These are phyloP conservation scores for Chloroceryle amazona DNA, from an alignment of 2,797 vertebrate species.

Conservation along the genomic window DNA sequence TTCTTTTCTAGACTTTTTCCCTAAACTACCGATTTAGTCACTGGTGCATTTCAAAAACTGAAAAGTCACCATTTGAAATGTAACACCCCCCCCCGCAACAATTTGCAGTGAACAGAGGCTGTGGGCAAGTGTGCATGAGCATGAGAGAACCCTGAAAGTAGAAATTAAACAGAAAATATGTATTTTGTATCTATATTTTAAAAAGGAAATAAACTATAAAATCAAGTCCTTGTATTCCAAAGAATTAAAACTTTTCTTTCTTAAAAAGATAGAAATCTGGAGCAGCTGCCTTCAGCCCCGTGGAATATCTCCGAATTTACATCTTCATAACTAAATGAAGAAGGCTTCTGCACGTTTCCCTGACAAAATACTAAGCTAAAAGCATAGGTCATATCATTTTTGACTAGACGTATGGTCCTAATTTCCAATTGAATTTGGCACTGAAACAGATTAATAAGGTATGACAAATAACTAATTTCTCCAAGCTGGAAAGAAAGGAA, in stretches of 20 bases:
- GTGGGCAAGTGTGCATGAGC: background rate
- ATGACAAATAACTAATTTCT: slow-evolving; percentile 70
- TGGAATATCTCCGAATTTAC: background rate
- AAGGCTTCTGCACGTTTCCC: background rate
- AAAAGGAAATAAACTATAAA: background rate
- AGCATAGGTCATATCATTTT: slow-evolving; percentile 22
- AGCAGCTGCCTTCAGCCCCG: background rate
- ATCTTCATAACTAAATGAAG: background rate
- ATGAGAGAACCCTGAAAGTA: background rate
- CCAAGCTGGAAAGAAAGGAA: slow-evolving; percentile 46
- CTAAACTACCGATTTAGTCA: background rate
- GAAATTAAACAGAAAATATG: background rate
- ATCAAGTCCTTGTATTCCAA: background rate
- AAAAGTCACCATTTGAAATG: background rate
- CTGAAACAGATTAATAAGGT: slow-evolving; percentile 49
- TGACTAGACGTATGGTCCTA: slow-evolving; percentile 10
- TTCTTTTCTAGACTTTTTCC: background rate
- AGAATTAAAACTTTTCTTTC: background rate
- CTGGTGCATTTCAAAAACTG: background rate
- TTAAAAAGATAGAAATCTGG: background rate
- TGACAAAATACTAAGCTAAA: slow-evolving; percentile 9
- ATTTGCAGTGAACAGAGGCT: background rate
- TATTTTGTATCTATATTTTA: background rate
- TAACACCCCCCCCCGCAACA: background rate
- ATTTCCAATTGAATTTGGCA: slow-evolving; percentile 69